These are phyloP conservation scores for Heliconius erato DNA, from an alignment of 2,888 invertebrate genomes.

Conservation along the genomic window DNA sequence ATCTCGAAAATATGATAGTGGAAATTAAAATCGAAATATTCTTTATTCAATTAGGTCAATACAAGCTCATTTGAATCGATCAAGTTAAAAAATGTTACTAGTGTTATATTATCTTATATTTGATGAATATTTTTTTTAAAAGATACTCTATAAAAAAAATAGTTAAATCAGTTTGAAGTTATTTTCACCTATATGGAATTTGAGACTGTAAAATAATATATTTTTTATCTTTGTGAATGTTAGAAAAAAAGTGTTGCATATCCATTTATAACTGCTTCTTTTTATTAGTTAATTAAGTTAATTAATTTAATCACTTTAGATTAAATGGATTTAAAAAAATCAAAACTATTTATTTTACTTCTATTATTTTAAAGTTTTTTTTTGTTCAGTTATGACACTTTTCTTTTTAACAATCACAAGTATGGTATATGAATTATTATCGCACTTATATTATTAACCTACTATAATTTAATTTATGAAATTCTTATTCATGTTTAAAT, in stretches of 20 bases:
- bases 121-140: background rate
- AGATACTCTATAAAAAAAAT: background rate
- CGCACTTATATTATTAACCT: background rate
- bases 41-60: background rate
- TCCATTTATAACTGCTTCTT: background rate
- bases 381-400: background rate
- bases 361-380: background rate
- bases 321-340: background rate
- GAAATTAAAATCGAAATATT: background rate
- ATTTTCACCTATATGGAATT: background rate
- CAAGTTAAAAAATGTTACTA: background rate
- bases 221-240: background rate
- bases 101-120: background rate
- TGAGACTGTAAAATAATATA: background rate
- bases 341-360: background rate
- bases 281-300: background rate
- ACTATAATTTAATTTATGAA: background rate
- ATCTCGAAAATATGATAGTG: background rate
- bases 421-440: background rate
- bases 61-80: background rate
- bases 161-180: background rate
- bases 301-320: background rate
- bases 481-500: constrained; percentile 7
- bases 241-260: background rate
- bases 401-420: background rate